These are phyloP conservation scores for Alosa sapidissima DNA, from an alignment of 2,797 vertebrate genomes.

Conservation along the genomic window DNA sequence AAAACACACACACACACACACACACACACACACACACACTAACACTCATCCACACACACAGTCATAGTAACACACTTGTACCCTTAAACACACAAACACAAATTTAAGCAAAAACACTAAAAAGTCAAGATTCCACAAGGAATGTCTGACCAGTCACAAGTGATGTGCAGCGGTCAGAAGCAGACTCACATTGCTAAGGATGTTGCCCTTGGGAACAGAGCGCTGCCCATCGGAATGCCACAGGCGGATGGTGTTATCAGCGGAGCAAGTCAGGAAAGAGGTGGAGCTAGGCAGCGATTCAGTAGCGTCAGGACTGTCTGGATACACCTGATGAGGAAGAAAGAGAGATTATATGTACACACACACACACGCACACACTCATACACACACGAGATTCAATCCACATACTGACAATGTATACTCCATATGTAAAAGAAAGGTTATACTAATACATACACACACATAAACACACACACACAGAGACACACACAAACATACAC, in stretches of 20 bases:
- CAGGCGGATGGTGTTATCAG: conserved; percentile 88
- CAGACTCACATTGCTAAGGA: conserved; percentile 85
- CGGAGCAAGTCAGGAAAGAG: conserved; percentile 89
- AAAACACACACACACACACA: background rate
- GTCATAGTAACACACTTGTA: too few relatives aligned
- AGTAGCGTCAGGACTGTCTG: conserved; percentile 74
- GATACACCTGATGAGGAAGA: conserved; percentile 78
- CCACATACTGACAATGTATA: too few relatives aligned
- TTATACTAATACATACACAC: background rate
- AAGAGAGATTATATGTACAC: conserved; percentile 25
- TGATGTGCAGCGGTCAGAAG: background rate
- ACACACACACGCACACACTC: background rate
- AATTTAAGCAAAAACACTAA: background rate
- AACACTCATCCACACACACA: background rate
- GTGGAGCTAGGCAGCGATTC: conserved; percentile 74
- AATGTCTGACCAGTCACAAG: background rate
- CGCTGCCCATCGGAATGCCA: conserved; percentile 80
- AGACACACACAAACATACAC: background rate
- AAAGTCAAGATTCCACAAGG: too few relatives aligned
- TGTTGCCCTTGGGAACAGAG: conserved; percentile 73
- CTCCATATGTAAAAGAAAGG: background rate
- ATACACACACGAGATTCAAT: background rate
- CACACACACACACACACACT: background rate
- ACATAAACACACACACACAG: background rate
- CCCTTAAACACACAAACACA: background rate